A percentile compares a stretch with the other conserved stretches of the same genome.
Conservation (phyloP, 2,888 invertebrate species). For the Cotesia congregata region DNA sequence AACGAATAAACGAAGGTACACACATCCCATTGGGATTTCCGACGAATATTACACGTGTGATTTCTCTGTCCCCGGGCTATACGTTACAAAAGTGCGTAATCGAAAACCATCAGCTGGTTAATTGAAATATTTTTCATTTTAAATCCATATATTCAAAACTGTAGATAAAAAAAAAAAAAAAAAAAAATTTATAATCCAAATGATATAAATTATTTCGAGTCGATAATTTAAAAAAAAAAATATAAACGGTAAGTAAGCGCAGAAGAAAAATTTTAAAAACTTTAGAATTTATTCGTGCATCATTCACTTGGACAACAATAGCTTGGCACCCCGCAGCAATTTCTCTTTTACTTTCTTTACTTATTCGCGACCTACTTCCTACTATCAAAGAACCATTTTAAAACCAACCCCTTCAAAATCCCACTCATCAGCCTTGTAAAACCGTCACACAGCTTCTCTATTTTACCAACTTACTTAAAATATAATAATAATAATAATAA, state of each 20-base stretch:
- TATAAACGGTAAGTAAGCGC: neutral
- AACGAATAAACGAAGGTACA: no score
- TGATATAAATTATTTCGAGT: neutral
- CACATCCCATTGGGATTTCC: slow-evolving; percentile 7
- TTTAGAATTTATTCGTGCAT: slow-evolving; percentile 49
- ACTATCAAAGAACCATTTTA: slow-evolving; percentile 24
- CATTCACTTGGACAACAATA: slow-evolving; percentile 50
- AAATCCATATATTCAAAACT: neutral
- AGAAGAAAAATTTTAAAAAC: slow-evolving; percentile 36
- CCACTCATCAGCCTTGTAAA: slow-evolving; percentile 32
- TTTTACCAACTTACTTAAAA: slow-evolving; percentile 43
- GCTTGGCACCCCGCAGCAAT: slow-evolving; percentile 40
- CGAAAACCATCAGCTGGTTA: slow-evolving; percentile 36
- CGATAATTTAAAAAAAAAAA: neutral
- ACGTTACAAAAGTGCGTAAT: slow-evolving; percentile 16
- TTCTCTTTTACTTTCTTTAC: slow-evolving; percentile 50
- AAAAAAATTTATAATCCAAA: neutral
- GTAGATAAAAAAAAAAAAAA: neutral
- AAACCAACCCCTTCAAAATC: slow-evolving; percentile 13
- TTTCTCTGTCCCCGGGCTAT: slow-evolving; percentile 22
- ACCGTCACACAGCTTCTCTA: slow-evolving; percentile 39
- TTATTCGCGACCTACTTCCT: slow-evolving; percentile 52
- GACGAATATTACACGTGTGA: slow-evolving; percentile 25
- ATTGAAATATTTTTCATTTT: slow-evolving; percentile 36
- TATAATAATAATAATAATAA: neutral